A percentile compares a stretch with the other conserved stretches of the same genome.
Conservation (phyloP, 2,113 vertebrate species). For the Macrotus californicus region DNA sequence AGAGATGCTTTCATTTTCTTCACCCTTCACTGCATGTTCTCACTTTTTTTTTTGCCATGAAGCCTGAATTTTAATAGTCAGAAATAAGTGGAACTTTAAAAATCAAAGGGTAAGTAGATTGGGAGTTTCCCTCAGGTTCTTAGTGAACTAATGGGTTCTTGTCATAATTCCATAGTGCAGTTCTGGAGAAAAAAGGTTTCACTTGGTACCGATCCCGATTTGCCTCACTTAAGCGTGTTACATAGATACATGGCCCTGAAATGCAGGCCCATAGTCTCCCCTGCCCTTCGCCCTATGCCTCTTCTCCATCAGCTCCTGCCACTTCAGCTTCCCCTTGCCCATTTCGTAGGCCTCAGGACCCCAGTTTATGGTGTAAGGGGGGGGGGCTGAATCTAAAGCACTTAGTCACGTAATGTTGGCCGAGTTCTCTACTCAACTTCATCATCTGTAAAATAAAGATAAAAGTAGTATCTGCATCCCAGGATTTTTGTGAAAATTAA, state of each 20-base stretch:
- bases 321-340: background rate
- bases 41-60: background rate
- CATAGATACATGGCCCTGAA: background rate
- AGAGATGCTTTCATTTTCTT: background rate
- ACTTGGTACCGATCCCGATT: background rate
- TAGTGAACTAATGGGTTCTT: background rate
- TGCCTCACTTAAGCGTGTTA: background rate
- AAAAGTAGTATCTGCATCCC: background rate
- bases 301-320: background rate
- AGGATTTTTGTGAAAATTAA: background rate
- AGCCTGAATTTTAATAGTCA: background rate
- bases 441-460: background rate
- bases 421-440: background rate
- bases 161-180: background rate
- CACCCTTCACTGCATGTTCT: background rate
- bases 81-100: background rate
- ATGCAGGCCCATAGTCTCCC: background rate
- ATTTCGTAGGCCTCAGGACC: background rate
- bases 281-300: background rate
- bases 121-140: background rate
- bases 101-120: background rate
- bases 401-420: background rate
- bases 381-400: background rate
- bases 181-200: background rate
- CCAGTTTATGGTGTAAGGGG: background rate